Evolutionary conservation across 2,113 vertebrate species (phyloP).

Genomic region (Pedetes capensis): DNA sequence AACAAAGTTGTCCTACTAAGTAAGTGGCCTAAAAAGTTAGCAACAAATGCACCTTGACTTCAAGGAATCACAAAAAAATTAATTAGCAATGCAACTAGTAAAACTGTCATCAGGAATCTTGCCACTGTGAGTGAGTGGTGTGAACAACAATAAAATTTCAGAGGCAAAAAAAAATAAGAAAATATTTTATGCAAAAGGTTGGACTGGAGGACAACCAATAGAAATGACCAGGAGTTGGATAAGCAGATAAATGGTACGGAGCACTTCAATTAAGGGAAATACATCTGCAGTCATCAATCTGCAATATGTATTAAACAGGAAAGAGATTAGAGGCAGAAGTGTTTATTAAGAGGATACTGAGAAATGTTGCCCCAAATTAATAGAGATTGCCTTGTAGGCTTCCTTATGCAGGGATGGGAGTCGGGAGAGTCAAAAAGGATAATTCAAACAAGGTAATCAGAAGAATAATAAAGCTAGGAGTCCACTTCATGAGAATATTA

Average conservation of each 20-base stretch:
- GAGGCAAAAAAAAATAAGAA: background rate
- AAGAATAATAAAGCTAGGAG: background rate
- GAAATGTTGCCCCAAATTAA: background rate
- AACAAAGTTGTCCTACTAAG: background rate
- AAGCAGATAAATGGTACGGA: background rate
- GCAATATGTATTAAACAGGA: background rate
- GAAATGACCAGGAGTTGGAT: background rate
- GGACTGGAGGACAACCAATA: background rate
- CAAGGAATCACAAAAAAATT: background rate
- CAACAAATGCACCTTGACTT: slow-evolving; percentile 7
- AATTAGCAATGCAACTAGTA: background rate
- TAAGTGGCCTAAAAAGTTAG: background rate
- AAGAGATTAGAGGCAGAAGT: background rate
- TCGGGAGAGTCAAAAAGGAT: background rate
- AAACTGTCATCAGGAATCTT: background rate
- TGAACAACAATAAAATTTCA: background rate
- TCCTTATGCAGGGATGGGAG: background rate
- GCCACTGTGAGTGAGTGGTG: background rate
- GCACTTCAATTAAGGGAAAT: background rate
- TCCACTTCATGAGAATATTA: background rate
- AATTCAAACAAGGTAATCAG: background rate
- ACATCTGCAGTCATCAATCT: background rate
- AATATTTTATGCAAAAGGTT: background rate
- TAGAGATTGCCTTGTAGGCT: background rate
- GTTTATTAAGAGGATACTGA: background rate